Conservation (phyloP, 2,797 vertebrate species). For the Phrynocephalus vlangalii region DNA sequence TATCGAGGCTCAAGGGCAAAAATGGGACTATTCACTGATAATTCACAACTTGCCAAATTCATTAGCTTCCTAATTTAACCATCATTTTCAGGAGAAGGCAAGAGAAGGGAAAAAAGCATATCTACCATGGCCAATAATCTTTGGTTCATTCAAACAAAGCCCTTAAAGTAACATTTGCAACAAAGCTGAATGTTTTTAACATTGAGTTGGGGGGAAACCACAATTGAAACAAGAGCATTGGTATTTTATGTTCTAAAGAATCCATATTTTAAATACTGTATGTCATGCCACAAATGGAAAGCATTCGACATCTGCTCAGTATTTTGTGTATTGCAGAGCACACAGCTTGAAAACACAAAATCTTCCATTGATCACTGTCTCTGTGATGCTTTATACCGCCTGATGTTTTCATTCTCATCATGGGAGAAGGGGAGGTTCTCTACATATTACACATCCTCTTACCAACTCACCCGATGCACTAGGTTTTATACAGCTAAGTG, state of each 20-base stretch:
- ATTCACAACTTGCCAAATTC: background rate
- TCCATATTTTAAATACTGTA: slow-evolving; percentile 37
- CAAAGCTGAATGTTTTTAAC: slow-evolving; percentile 23
- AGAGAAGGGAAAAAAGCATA: background rate
- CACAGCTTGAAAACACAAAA: slow-evolving; percentile 57
- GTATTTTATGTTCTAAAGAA: slow-evolving; percentile 15
- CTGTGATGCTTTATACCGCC: slow-evolving; percentile 60
- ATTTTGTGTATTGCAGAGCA: slow-evolving; percentile 46
- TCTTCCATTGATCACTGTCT: slow-evolving; percentile 56
- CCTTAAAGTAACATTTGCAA: background rate
- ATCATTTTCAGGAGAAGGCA: background rate
- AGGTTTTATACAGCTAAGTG: background rate
- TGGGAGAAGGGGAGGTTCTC: background rate
- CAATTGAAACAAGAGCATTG: slow-evolving; percentile 2
- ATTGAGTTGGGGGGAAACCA: slow-evolving; percentile 21
- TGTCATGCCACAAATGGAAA: slow-evolving; percentile 57
- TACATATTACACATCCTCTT: background rate
- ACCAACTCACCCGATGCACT: background rate
- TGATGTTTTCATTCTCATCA: slow-evolving; percentile 44
- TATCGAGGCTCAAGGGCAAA: background rate
- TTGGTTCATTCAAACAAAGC: slow-evolving; percentile 22
- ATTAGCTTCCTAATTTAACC: background rate
- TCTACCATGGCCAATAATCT: slow-evolving; percentile 12
- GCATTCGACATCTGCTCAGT: slow-evolving; percentile 56
- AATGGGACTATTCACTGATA: background rate